These are phyloP conservation scores for Naso thynnoides DNA, from an alignment of 2,797 vertebrate species.

Conservation along the genomic window DNA sequence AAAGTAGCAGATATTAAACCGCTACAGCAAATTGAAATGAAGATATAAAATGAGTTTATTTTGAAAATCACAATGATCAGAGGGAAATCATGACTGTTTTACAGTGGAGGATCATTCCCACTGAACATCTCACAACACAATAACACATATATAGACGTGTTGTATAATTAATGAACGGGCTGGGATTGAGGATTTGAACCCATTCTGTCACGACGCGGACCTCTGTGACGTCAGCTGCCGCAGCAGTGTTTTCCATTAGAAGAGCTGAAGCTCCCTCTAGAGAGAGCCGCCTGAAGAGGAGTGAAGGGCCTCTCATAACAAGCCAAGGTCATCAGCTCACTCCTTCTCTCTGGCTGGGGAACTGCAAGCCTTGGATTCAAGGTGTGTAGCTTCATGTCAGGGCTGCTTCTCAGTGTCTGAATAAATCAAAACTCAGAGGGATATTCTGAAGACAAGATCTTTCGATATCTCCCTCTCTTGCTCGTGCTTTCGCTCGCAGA, in stretches of 20 bases:
- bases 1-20: neutral
- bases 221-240: conserved; percentile 4
- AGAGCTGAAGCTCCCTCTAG: conserved; percentile 44
- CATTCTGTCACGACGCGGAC: conserved; percentile 50
- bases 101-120: neutral
- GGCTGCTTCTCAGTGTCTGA: conserved; percentile 44
- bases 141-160: conserved; percentile 12
- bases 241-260: conserved; percentile 43
- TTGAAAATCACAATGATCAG: neutral
- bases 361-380: conserved; percentile 47
- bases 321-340: conserved; percentile 59
- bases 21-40: neutral
- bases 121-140: neutral
- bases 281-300: conserved; percentile 54
- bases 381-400: conserved; percentile 48
- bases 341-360: conserved; percentile 23
- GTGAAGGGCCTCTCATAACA: conserved; percentile 53
- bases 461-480: conserved; percentile 21
- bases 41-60: neutral
- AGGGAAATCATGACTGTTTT: neutral
- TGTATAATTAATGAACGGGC: conserved; percentile 51
- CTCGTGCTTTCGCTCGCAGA: conserved; percentile 3
- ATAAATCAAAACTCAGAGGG: conserved; percentile 60
- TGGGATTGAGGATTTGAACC: conserved; percentile 54
- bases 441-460: conserved; percentile 25